Percentiles rank a stretch among this genome's conserved stretches.
Conservation (phyloP, 2,888 invertebrate genomes). For the Antitype chi region DNA sequence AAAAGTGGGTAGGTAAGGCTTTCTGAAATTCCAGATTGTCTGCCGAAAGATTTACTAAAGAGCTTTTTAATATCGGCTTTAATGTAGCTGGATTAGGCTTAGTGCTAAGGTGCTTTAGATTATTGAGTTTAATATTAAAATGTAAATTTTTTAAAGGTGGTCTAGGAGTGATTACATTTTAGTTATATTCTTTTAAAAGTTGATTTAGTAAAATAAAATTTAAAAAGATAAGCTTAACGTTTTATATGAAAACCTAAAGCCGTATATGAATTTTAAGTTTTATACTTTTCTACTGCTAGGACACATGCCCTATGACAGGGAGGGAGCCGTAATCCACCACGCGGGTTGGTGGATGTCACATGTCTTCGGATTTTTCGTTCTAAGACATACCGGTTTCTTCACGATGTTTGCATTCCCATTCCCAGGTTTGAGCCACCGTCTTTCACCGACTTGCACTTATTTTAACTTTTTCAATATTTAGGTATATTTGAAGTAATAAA, state of each 20-base stretch:
- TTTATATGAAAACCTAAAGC: background rate
- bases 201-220: background rate
- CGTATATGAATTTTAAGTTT: background rate
- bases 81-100: slow-evolving; percentile 25
- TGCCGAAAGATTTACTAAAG: slow-evolving; percentile 45
- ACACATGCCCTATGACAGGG: too few relatives aligned
- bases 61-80: slow-evolving; percentile 35
- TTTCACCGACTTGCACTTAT: too few relatives aligned
- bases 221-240: background rate
- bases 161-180: background rate
- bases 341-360: too few relatives aligned
- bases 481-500: too few relatives aligned
- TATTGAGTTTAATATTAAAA: slow-evolving; percentile 21
- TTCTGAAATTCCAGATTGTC: slow-evolving; percentile 42
- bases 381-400: too few relatives aligned
- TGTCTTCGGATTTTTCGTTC: too few relatives aligned
- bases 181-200: background rate
- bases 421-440: too few relatives aligned
- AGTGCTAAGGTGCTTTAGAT: slow-evolving; percentile 11
- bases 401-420: too few relatives aligned
- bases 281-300: too few relatives aligned
- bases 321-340: too few relatives aligned
- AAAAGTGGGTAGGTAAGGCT: slow-evolving; percentile 28
- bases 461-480: too few relatives aligned
- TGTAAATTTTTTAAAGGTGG: background rate